Base-by-base conservation (phyloP, 2,888 invertebrate genomes). In the Scaptodrosophila latifasciaeformis region DNA sequence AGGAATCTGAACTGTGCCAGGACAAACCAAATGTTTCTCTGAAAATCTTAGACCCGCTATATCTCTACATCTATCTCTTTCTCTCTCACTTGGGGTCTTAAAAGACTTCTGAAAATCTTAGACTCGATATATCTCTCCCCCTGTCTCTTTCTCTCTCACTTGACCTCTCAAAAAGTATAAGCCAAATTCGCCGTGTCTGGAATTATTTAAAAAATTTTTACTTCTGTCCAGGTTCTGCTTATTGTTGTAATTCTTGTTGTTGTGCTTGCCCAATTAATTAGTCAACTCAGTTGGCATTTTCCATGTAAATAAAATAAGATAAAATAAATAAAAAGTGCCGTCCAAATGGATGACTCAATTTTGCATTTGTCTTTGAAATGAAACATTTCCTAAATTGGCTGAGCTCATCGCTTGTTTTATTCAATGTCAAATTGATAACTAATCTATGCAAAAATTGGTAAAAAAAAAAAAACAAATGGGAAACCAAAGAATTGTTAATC, bases 201-300 rank as follows among this genome's bases (percentile, higher is more conserved):
- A n/a, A n/a, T n/a, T n/a, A n/a, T n/a, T n/a, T n/a, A n/a, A n/a
- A n/a, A n/a, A n/a, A n/a, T n/a, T n/a, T n/a, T n/a, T n/a, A n/a
- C n/a, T n/a, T n/a, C n/a, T n/a, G n/a, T n/a, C n/a, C n/a, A n/a
- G n/a, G 4, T 24, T 2, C 4, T 39, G 13, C 17, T 12, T 17
- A 18, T 12, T 17, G 39, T 12, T 39, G 39, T 2, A 10, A 2
- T 39, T 39, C 2, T 39, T 39, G 39, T 17, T 39, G 18, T 17
- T 37, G 15, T 37, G 15, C 15, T 62, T 66, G 46, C 59, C 55
- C 61, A 61, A 70, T 68, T 64, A 70, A 67, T 70, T 61, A 58
- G 70, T 51, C 24, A 24, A 7, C 24, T 3, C 24, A 24, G 24
- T 24, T 53, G 55, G 59, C 51, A 62, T 62, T 65, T 50, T 63